These are phyloP conservation scores for Polydrusus pterygomalis DNA, from an alignment of 2,888 invertebrate genomes.

Conservation along the genomic window DNA sequence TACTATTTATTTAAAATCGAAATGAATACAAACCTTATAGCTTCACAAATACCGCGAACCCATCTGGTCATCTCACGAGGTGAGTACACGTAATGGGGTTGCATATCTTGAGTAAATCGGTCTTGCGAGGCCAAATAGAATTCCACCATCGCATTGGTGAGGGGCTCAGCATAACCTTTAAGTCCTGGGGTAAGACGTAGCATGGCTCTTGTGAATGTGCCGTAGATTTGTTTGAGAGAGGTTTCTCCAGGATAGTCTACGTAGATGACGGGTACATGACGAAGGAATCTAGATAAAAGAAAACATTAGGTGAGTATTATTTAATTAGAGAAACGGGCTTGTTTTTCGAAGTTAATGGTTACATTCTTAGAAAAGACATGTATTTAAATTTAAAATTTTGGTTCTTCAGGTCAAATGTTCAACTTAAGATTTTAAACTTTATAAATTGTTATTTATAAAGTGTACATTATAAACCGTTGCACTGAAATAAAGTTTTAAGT, in stretches of 20 bases:
- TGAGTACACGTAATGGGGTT: conserved; percentile 99
- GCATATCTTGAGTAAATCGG: conserved; percentile 99
- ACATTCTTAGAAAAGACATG: too few species aligned
- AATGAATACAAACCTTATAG: conserved; percentile 76
- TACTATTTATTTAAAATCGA: too few species aligned
- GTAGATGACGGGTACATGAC: conserved; percentile 99
- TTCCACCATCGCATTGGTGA: conserved; percentile 99
- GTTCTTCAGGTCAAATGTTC: too few species aligned
- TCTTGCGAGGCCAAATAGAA: conserved; percentile 98
- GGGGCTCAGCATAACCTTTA: conserved; percentile 94
- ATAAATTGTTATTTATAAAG: too few species aligned
- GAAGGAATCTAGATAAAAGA: conserved; percentile 76
- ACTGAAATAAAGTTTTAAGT: too few species aligned
- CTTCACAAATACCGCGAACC: conserved; percentile 99
- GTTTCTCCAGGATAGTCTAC: conserved; percentile 99
- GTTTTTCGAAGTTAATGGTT: too few species aligned
- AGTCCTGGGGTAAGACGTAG: conserved; percentile 93
- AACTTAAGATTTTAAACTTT: too few species aligned
- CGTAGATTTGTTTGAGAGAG: conserved; percentile 98
- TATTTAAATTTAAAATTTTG: too few species aligned
- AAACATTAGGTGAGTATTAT: too few species aligned
- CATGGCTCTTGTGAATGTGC: conserved; percentile 99
- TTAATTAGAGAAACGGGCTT: too few species aligned
- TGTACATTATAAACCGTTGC: too few species aligned
- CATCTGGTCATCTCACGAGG: conserved; percentile 99